phyloP scores from a whole-genome alignment of 2,113 vertebrate genomes.

The Silurus asotus region DNA sequence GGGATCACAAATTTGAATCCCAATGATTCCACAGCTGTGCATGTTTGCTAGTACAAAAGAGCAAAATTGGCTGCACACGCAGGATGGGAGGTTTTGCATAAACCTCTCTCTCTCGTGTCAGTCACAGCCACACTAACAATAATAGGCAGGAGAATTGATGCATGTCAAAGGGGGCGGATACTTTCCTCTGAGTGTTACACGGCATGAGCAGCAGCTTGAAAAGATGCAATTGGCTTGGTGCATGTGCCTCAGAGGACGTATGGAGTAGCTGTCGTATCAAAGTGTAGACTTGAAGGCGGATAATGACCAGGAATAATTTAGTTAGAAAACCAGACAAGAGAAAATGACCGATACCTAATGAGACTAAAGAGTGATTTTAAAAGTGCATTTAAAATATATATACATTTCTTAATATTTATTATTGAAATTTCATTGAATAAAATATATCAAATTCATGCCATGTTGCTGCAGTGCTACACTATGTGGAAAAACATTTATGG shows the following conservation, averaged over 20 bases:
- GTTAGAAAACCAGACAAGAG: too few species aligned
- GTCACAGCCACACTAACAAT: background rate
- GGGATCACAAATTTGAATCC: background rate
- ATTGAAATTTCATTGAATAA: background rate
- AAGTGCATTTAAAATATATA: background rate
- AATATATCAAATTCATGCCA: background rate
- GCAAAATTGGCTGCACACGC: background rate
- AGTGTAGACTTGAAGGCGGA: background rate
- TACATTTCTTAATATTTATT: background rate
- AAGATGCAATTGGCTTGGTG: background rate
- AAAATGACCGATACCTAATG: too few species aligned
- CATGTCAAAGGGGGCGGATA: background rate
- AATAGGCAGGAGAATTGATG: background rate
- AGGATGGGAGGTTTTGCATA: background rate
- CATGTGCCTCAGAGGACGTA: background rate
- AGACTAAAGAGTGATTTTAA: background rate
- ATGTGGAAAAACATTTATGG: too few species aligned
- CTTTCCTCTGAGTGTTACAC: background rate
- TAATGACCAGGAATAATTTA: background rate
- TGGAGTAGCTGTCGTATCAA: background rate
- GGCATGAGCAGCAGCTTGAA: background rate
- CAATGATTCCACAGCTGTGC: background rate
- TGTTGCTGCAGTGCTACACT: background rate
- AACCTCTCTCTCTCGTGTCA: background rate
- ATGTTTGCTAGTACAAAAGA: background rate